Evolutionary conservation across 2,888 invertebrate genomes (phyloP).

Genomic region (Eupithecia vulgata): DNA sequence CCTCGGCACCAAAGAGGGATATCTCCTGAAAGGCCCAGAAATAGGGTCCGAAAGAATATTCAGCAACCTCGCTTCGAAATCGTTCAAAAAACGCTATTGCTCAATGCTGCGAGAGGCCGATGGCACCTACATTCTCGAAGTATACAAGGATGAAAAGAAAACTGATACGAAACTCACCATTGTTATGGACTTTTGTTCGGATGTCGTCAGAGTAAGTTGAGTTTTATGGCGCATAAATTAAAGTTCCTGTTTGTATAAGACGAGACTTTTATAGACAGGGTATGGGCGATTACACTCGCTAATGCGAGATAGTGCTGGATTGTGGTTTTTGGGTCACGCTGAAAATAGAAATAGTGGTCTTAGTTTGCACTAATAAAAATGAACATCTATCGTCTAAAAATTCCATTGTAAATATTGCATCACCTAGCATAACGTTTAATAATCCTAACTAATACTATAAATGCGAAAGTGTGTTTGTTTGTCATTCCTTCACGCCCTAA

Average conservation of each 20-base stretch:
- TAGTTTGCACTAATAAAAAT: constrained; percentile 14
- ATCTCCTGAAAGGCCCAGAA: constrained; percentile 95
- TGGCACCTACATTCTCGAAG: constrained; percentile 94
- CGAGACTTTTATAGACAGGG: constrained; percentile 2
- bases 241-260: constrained; percentile 12
- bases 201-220: constrained; percentile 89
- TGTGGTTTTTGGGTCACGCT: constrained; percentile 11
- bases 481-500: too few relatives aligned
- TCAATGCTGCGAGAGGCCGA: constrained; percentile 95
- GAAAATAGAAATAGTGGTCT: constrained; percentile 19
- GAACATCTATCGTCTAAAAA: constrained; percentile 25
- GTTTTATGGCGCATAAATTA: constrained; percentile 18
- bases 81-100: constrained; percentile 95
- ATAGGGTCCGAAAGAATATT: constrained; percentile 95
- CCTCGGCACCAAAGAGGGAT: constrained; percentile 94
- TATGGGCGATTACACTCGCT: constrained; percentile 11
- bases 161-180: constrained; percentile 95
- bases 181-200: constrained; percentile 96
- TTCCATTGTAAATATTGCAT: constrained; percentile 4
- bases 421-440: neutral
- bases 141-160: constrained; percentile 97
- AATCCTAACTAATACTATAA: too few relatives aligned
- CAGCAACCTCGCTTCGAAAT: constrained; percentile 95
- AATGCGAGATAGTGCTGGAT: constrained; percentile 8
- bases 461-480: too few relatives aligned